Conservation (phyloP, 2,888 invertebrate species). For the Clostera curtula region DNA sequence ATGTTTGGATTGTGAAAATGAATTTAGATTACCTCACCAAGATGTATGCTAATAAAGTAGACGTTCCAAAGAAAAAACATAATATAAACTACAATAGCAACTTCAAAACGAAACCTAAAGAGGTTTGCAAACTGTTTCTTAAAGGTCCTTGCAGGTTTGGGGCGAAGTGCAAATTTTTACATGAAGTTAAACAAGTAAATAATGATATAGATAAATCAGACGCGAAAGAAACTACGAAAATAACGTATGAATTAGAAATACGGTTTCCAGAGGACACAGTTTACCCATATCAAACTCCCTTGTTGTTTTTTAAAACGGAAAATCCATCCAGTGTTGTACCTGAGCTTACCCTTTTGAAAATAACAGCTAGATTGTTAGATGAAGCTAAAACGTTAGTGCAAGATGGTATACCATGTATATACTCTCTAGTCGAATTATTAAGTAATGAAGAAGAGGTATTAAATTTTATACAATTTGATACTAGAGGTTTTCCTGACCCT, state of each 20-base stretch:
- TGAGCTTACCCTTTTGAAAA: conserved; percentile 76
- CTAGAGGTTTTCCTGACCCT: conserved; percentile 64
- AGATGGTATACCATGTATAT: conserved; percentile 83
- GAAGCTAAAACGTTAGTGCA: conserved; percentile 79
- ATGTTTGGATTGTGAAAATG: conserved; percentile 83
- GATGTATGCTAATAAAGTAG: conserved; percentile 68
- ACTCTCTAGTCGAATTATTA: conserved; percentile 80
- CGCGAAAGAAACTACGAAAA: conserved; percentile 44
- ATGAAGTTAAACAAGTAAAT: conserved; percentile 67
- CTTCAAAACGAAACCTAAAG: conserved; percentile 66
- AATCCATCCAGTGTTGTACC: conserved; percentile 76
- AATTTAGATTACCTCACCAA: conserved; percentile 79
- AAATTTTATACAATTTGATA: conserved; percentile 73
- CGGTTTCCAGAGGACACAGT: conserved; percentile 80
- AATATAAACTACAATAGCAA: conserved; percentile 51
- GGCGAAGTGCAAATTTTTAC: conserved; percentile 83
- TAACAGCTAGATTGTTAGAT: conserved; percentile 78
- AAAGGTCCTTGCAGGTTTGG: conserved; percentile 83
- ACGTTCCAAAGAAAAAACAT: conserved; percentile 54
- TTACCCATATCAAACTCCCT: conserved; percentile 85
- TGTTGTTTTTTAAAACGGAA: conserved; percentile 80
- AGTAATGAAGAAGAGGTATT: conserved; percentile 80
- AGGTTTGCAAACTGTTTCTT: conserved; percentile 77
- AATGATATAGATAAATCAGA: conserved; percentile 29
- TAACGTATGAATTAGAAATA: conserved; percentile 81